These are phyloP conservation scores for Acronicta psi DNA, from an alignment of 2,888 invertebrate species.

Conservation along the genomic window DNA sequence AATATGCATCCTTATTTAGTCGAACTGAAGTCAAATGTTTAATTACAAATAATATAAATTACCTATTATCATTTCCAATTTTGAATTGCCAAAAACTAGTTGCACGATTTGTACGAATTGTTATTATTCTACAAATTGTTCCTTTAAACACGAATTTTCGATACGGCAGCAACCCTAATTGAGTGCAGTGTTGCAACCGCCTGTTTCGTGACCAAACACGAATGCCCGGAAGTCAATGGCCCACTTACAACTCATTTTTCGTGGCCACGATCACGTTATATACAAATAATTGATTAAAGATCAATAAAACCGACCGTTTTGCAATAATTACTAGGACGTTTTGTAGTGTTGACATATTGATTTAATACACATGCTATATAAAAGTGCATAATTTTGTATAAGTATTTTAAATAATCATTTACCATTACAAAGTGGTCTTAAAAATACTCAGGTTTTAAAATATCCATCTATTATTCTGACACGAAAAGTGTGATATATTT, in stretches of 20 bases:
- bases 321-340: conserved; percentile 35
- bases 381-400: conserved; percentile 16
- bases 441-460: too few relatives aligned
- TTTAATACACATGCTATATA: conserved; percentile 26
- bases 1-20: too few relatives aligned
- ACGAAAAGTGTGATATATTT: too few relatives aligned
- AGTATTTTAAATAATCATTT: too few relatives aligned
- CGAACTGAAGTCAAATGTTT: too few relatives aligned
- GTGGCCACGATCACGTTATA: conserved; percentile 71
- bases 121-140: not conserved
- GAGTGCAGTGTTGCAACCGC: conserved; percentile 68
- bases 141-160: not conserved
- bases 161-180: conserved; percentile 41
- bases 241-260: conserved; percentile 77
- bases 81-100: too few relatives aligned
- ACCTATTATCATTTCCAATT: too few relatives aligned
- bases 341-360: conserved; percentile 7
- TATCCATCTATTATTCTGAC: too few relatives aligned
- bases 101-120: not conserved
- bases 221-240: conserved; percentile 83
- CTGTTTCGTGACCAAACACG: conserved; percentile 78
- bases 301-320: conserved; percentile 47
- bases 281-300: conserved; percentile 55
- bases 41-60: too few relatives aligned
- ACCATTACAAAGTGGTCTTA: too few relatives aligned